phyloP scores from a whole-genome alignment of 2,797 vertebrate species.

The Gymnoscopelus braueri region DNA sequence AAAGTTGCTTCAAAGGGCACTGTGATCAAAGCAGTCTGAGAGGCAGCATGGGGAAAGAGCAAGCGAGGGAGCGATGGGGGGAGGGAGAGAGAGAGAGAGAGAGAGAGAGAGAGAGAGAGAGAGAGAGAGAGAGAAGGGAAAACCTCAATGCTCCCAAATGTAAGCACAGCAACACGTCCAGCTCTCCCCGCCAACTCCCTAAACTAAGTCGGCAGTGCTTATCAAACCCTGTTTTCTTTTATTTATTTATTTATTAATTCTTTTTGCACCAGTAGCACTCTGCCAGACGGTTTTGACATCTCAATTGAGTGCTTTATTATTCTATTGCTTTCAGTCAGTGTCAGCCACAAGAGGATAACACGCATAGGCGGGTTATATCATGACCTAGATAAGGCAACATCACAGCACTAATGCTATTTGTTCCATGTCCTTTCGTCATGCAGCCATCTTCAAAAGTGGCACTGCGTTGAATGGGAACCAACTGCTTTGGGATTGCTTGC shows the following conservation, averaged over 20 bases:
- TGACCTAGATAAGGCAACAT: slow-evolving; percentile 84
- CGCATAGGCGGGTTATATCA: slow-evolving; percentile 78
- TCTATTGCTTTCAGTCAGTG: slow-evolving; percentile 73
- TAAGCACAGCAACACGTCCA: slow-evolving; percentile 80
- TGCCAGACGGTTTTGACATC: slow-evolving; percentile 82
- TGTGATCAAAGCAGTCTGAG: slow-evolving; percentile 91
- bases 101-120: slow-evolving; percentile 41
- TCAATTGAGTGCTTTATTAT: slow-evolving; percentile 79
- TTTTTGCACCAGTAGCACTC: slow-evolving; percentile 75
- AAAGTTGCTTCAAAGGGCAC: slow-evolving; percentile 89
- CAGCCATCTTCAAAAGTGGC: slow-evolving; percentile 53
- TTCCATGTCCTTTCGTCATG: slow-evolving; percentile 72
- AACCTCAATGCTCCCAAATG: slow-evolving; percentile 80
- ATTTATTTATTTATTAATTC: slow-evolving; percentile 55
- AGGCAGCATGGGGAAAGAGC: slow-evolving; percentile 78
- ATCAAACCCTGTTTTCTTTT: slow-evolving; percentile 72
- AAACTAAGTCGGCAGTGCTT: slow-evolving; percentile 87
- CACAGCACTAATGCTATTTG: slow-evolving; percentile 78
- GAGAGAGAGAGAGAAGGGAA: slow-evolving; percentile 69
- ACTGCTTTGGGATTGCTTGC: too few relatives aligned
- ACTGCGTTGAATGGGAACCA: slow-evolving; percentile 44
- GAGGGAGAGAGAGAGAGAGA: slow-evolving; percentile 28
- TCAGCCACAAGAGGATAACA: slow-evolving; percentile 77
- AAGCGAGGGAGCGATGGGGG: slow-evolving; percentile 59
- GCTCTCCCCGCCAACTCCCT: slow-evolving; percentile 74